These are phyloP conservation scores for Pseudochromis fuscus DNA, from an alignment of 2,797 vertebrate genomes.

Conservation along the genomic window DNA sequence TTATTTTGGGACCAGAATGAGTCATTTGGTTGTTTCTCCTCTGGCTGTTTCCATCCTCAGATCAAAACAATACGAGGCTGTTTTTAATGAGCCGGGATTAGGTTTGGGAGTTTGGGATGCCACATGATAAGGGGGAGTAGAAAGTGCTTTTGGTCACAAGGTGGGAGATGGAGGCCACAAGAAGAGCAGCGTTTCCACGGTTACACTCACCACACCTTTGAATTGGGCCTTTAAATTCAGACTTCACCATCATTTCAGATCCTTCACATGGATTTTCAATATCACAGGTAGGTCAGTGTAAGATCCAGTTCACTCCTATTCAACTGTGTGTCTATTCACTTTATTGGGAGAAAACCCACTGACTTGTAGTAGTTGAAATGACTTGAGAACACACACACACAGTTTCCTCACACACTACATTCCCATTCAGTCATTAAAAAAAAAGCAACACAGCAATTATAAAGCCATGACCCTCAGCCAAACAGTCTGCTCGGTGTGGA, in stretches of 20 bases:
- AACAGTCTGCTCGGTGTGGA: neutral
- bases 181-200: slow-evolving; percentile 5
- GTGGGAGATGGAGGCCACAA: slow-evolving; percentile 6
- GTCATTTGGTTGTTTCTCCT: slow-evolving; percentile 38
- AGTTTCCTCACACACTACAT: slow-evolving; percentile 8
- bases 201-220: too few relatives aligned
- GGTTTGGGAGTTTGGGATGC: slow-evolving; percentile 59
- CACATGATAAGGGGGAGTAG: slow-evolving; percentile 10
- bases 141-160: slow-evolving; percentile 22
- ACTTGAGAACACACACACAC: neutral
- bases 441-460: slow-evolving; percentile 19
- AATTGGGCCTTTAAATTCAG: slow-evolving; percentile 9
- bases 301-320: slow-evolving; percentile 46
- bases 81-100: slow-evolving; percentile 60
- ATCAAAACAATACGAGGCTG: slow-evolving; percentile 39
- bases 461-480: slow-evolving; percentile 39
- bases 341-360: slow-evolving; percentile 29
- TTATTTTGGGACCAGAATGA: slow-evolving; percentile 37
- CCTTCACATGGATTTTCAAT: slow-evolving; percentile 5
- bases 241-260: slow-evolving; percentile 17
- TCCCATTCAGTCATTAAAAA: slow-evolving; percentile 24
- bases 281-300: neutral
- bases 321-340: slow-evolving; percentile 46
- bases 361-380: slow-evolving; percentile 37
- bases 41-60: slow-evolving; percentile 25